phyloP scores from a whole-genome alignment of 2,113 vertebrate genomes.

The Sturnira hondurensis region DNA sequence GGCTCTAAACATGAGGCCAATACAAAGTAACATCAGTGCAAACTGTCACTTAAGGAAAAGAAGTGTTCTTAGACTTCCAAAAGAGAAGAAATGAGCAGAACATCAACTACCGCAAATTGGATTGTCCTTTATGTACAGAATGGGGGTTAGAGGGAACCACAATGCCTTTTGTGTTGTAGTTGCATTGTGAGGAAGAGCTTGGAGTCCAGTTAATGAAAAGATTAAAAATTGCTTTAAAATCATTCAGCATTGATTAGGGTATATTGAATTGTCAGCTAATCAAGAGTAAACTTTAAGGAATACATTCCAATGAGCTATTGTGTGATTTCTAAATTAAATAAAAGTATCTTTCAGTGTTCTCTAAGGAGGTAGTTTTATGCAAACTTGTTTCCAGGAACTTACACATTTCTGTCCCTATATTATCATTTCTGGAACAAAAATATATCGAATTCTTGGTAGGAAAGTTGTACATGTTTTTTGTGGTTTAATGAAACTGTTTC shows the following conservation, averaged over 20 bases:
- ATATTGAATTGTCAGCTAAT: conserved; percentile 56
- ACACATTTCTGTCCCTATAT: conserved; percentile 24
- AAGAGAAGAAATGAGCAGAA: neutral
- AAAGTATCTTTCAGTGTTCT: conserved; percentile 49
- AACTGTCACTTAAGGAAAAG: neutral
- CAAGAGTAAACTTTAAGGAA: conserved; percentile 26
- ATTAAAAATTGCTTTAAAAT: conserved; percentile 53
- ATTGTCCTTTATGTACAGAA: neutral
- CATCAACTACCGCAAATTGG: neutral
- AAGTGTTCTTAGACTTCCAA: neutral
- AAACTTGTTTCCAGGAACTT: conserved; percentile 32
- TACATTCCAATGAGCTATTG: neutral
- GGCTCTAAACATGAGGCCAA: neutral
- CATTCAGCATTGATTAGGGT: conserved; percentile 53
- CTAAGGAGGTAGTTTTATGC: conserved; percentile 40
- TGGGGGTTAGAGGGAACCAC: neutral
- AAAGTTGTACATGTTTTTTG: conserved; percentile 34
- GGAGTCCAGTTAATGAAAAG: conserved; percentile 55
- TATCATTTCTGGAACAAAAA: conserved; percentile 40
- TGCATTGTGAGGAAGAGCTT: conserved; percentile 10
- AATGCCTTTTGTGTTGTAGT: neutral
- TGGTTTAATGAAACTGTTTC: conserved; percentile 51
- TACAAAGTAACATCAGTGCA: neutral
- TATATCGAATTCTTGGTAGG: conserved; percentile 22
- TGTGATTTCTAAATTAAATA: conserved; percentile 46